Evolutionary conservation across 2,888 invertebrate genomes (phyloP), one percentile per base, ranked within the genome.

Genomic region (Thelaira solivaga): DNA sequence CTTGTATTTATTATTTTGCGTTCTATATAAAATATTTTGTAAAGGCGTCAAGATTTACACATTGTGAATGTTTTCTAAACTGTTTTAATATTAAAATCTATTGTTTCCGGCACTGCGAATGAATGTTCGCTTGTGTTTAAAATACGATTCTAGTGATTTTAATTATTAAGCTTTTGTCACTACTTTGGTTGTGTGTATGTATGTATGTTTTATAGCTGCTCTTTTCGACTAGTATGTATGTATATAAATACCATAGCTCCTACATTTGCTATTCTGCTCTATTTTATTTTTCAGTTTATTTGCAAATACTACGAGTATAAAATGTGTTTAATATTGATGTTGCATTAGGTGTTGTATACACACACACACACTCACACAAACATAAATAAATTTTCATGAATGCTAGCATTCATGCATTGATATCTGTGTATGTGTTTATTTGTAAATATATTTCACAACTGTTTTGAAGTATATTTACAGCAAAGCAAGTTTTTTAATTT

Each of bases 11-110:
- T 43, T 59, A 51, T 57, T 51, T 20, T 51, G 29, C 31, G 13
- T 39, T 53, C 24, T 29, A 24, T n/a, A 47, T 6, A 36, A 61
- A 24, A 43, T 53, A 43, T 34, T 53, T 31, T 61, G 57, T 49
- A 61, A 65, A 61, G 47, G 47, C 69, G 59, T 69, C 51, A 69
- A 78, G 64, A 69, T 71, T 71, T 55, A 65, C 74, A 78, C 78
- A 69, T 34, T 68, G 34, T 18, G 31, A 73, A 45, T 65, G 68
- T 73, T 73, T 53, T 65, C 36, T 8, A 61, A 65, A 55, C 64
- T 53, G 45, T 65, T 78, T 74, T 71, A 78, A 71, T 74, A 78
- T 74, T 78, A 65, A 74, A 74, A 78, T 78, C 69, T 74, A 78
- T 74, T 69, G 61, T 71, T 78, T 74, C 53, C 74, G 31, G 49